Evolutionary conservation across 2,888 invertebrate genomes (phyloP), one percentile per base, ranked within the genome.

Genomic region (Parapristionchus giblindavisi): DNA sequence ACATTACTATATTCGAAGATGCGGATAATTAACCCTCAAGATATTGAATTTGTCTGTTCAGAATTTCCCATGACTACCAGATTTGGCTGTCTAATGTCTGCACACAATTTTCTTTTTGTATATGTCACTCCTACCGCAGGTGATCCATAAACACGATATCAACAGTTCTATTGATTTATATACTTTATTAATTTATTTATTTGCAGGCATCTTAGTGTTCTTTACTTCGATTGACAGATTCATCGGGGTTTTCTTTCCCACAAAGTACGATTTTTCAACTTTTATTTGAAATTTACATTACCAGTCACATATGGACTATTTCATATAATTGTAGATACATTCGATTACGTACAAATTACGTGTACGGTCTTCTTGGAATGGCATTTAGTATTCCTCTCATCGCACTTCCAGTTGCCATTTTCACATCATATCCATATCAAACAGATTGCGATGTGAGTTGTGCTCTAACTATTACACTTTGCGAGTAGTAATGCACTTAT

Each of bases 161-260:
- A n/a, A n/a, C n/a, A n/a, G n/a, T n/a, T n/a, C n/a, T n/a, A n/a
- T n/a, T n/a, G n/a, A n/a, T n/a, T n/a, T n/a, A n/a, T n/a, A n/a
- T n/a, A n/a, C n/a, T n/a, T n/a, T n/a, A n/a, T n/a, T n/a, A n/a
- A n/a, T n/a, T n/a, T n/a, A n/a, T n/a, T n/a, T n/a, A n/a, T n/a
- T n/a, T n/a, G n/a, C 29, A 71, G 71, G 71, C 14, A 27, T 71
- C 17, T 43, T 71, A 6, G 71, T 71, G 0, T 32, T 71, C 38
- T 21, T 71, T 17, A 71, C 71, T 5, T 38, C 71, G 1, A 58
- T 71, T 27, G 71, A 71, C 43, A 24, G 71, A 43, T 58, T 71
- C 48, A 58, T 71, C n/a, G 54, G 71, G 5, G 71, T 71, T 0
- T 71, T 71, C 56, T 71, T 71, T 32, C 71, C 71, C 3, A 58